Evolutionary conservation across 2,888 invertebrate genomes (phyloP), one percentile per base, ranked within the genome.

Genomic region (Amphimallon solstitiale): DNA sequence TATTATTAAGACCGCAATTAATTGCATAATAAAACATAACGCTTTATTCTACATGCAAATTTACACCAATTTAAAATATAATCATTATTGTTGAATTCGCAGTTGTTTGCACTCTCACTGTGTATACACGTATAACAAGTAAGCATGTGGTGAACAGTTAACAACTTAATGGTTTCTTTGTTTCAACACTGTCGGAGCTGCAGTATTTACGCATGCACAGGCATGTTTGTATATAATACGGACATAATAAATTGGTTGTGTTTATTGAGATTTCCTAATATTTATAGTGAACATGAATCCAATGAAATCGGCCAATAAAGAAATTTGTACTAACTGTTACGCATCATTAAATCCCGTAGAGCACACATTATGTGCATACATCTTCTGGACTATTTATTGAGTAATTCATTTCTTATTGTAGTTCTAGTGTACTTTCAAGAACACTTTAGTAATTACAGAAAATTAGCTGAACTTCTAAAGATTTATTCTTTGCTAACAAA

Each of bases 241-340:
- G 17, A 23, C 15, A 29, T 29, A 43, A 59, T 59, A 59, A 59
- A 59, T 29, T 43, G 14, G 5, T 10, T 6, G 15, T 43, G 43
- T 59, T 59, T 59, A 59, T 59, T 59, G 43, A 43, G 56, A 59
- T 59, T 59, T 43, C 56, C 43, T 15, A 59, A 59, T 59, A 43
- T 59, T 59, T 59, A 59, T 29, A 29, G 43, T 43, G 43, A 40
- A 29, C 56, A 59, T 43, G 56, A 59, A 59, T 59, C 56, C 56
- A 59, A 59, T 45, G 29, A 17, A 59, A 34, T 59, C 23, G 56
- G 15, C 43, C 49, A 48, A 62, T 62, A 51, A 40, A 62, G 49
- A 62, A 62, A 62, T 62, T 62, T 62, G 62, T 51, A 48, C 14
- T 21, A 17, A 62, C 15, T 51, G 62, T 62, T 48, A 48, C 62